Base-by-base conservation (phyloP, 2,888 invertebrate species). In the Melanostoma mellinum region DNA sequence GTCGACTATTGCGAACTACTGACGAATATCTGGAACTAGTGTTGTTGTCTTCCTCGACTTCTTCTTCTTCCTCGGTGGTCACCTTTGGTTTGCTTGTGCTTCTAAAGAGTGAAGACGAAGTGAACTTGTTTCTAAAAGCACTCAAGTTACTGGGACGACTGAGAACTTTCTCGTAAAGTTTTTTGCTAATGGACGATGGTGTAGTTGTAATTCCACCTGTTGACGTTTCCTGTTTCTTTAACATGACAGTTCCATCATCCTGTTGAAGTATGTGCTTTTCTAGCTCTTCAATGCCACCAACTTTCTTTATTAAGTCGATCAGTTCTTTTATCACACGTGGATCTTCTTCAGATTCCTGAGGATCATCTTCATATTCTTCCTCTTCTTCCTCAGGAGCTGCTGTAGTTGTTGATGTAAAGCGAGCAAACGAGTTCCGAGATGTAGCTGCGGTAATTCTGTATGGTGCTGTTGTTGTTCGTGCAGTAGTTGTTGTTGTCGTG, bases 231-330 rank as follows among this genome's bases (percentile, higher is more conserved):
- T 92, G 90, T 68, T 92, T 92, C 38, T 89, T 89, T 0, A 92
- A 89, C 0, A 93, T 89, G 1, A 90, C 87, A 90, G 93, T 58
- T 90, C 92, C 93, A 38, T 93, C 93, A 6, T 92, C 93, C 86
- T 93, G 93, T 4, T 92, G 88, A 35, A 92, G 91, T 10, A 97
- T 90, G 81, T 96, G 96, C 88, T 95, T 97, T 89, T 97, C 97
- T 10, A 97, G 89, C 88, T 97, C 95, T 88, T 97, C 97, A 1
- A 97, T 94, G 10, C 97, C 97, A 93, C 96, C 97, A 75, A 96
- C 95, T 94, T 96, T 96, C 89, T 95, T 96, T 86, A 97, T 97
- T 2, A 97, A 92, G 86, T 95, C 95, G 63, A 97, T 95, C 4
- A 97, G 91, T 89, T 97, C 97, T 88, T 97, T 97, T 73, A 97